Evolutionary conservation across 2,888 invertebrate species (phyloP), one percentile per base, ranked within the genome.

Genomic region (Spodoptera picta): DNA sequence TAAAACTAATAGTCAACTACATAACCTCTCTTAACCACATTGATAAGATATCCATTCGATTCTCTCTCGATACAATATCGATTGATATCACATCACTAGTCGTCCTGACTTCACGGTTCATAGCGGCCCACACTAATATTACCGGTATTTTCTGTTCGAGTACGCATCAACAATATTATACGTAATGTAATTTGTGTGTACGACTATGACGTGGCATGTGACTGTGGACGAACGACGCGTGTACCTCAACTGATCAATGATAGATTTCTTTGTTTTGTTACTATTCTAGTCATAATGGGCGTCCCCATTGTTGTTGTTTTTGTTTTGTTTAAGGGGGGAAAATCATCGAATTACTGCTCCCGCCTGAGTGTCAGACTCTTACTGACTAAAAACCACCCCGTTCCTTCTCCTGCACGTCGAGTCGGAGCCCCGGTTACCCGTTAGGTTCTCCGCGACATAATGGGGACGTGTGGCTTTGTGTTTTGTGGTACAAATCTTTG

Each of bases 81-180:
- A 75, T 52, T 63, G 6, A 58, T 48, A 45, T 51, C 50, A 53
- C 77, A 59, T 65, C 73, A 73, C 77, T 70, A 76, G 71, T 79
- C 76, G 82, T 75, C 67, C 79, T 80, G 84, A 85, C 81, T 82
- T 85, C 79, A 82, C 84, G 83, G 81, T 75, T 84, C 83, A 80
- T 73, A 80, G 79, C 77, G 75, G 80, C 78, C 81, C 82, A 73
- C 81, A 80, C 73, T 81, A 77, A 82, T 86, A 86, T 86, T 82
- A 82, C 82, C 71, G 80, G 69, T 73, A 58, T 82, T 80, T 84
- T 81, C 82, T 81, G 73, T 77, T 77, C 80, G 77, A 81, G 73
- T 82, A 83, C 83, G 78, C 82, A 83, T 82, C 78, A 80, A 83
- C 83, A 83, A 83, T 87, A 83, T 85, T 84, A 84, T 83, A 80